phyloP scores from a whole-genome alignment of 1,140 invertebrate species.

The Nymphalis io region DNA sequence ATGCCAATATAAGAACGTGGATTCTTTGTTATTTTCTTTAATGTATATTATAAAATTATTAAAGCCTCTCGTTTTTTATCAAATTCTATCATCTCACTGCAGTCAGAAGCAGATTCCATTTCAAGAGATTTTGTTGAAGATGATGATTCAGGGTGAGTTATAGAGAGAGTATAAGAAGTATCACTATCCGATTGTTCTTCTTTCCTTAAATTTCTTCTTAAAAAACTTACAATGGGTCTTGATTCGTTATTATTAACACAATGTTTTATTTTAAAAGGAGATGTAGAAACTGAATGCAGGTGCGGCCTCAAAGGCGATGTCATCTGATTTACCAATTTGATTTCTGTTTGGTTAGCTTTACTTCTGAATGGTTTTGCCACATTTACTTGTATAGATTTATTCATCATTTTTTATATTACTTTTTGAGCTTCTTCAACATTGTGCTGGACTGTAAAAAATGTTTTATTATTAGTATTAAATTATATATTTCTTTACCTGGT shows the following conservation, averaged over 20 bases:
- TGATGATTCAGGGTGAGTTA: neutral
- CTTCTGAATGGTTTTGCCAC: neutral
- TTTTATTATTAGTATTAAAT: no score
- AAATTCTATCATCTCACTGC: no score
- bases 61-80: no score
- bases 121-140: no score
- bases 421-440: no score
- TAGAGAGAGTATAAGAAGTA: slow-evolving; percentile 6
- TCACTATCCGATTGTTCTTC: neutral
- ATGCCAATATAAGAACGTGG: no score
- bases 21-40: no score
- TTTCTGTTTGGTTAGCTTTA: neutral
- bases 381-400: neutral
- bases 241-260: neutral
- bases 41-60: no score
- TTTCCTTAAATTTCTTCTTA: neutral
- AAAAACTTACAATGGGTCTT: neutral
- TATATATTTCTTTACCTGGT: no score
- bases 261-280: slow-evolving; percentile 3
- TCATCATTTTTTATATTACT: no score
- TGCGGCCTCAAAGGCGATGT: neutral
- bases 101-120: no score
- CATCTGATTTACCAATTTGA: neutral
- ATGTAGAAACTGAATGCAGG: neutral
- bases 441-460: no score